These are phyloP conservation scores for Acinonyx jubatus DNA, from an alignment of 2,113 vertebrate genomes.

Conservation along the genomic window DNA sequence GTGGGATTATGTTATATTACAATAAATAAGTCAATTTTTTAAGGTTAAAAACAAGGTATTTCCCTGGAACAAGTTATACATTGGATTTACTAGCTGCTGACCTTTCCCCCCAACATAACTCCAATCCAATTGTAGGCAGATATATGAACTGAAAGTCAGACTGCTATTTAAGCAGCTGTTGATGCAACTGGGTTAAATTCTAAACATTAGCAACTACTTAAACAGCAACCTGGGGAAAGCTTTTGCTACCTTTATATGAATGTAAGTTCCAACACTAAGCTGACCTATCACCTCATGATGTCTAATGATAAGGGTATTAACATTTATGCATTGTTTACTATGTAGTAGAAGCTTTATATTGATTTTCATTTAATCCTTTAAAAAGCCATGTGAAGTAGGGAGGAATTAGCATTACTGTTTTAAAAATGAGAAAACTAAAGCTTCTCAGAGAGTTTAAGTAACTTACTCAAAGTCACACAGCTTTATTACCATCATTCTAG, in stretches of 20 bases:
- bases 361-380: conserved; percentile 39
- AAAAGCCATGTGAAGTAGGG: neutral
- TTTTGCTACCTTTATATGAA: conserved; percentile 34
- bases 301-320: conserved; percentile 48
- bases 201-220: conserved; percentile 19
- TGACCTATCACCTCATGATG: conserved; percentile 7
- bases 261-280: conserved; percentile 16
- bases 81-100: neutral
- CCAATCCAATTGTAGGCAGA: neutral
- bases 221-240: neutral
- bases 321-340: neutral
- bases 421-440: conserved; percentile 45
- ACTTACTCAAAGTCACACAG: neutral
- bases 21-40: neutral
- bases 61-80: conserved; percentile 23
- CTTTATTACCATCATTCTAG: conserved; percentile 7
- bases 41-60: conserved; percentile 22
- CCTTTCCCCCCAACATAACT: neutral
- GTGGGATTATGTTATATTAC: neutral
- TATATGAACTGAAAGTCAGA: conserved; percentile 34
- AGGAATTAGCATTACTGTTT: conserved; percentile 34
- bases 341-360: neutral
- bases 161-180: conserved; percentile 43
- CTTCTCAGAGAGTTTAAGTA: conserved; percentile 26
- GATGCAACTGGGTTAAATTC: conserved; percentile 8